Evolutionary conservation across 1,140 invertebrate genomes (phyloP).

Genomic region (Littorina saxatilis): DNA sequence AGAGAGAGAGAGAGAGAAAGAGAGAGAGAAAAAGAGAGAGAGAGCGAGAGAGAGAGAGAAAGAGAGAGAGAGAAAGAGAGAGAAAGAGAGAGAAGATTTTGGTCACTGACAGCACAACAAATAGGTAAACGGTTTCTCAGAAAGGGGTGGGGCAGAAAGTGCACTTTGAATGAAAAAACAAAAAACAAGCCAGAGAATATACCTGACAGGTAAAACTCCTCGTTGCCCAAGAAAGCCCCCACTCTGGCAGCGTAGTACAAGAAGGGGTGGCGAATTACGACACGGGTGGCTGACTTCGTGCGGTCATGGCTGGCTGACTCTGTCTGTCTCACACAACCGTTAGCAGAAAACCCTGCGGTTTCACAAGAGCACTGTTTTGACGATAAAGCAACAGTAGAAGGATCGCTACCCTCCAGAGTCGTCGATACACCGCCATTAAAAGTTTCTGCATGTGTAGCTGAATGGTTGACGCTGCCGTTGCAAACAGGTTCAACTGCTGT

Average conservation of each 20-base stretch:
- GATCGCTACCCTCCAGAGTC: background rate
- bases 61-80: background rate
- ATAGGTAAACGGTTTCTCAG: background rate
- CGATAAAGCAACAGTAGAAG: background rate
- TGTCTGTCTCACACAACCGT: background rate
- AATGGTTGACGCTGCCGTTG: background rate
- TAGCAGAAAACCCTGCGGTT: background rate
- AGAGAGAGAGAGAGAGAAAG: no score
- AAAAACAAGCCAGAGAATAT: background rate
- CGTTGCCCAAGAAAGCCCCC: slow-evolving; percentile 90
- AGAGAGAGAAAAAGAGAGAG: background rate
- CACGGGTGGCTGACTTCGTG: slow-evolving; percentile 59
- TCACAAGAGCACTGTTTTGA: background rate
- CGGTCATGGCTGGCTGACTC: background rate
- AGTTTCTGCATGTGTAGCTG: background rate
- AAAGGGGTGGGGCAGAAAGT: background rate
- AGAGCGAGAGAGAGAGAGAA: background rate
- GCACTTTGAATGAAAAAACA: background rate
- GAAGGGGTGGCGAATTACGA: slow-evolving; percentile 85
- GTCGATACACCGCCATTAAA: no score
- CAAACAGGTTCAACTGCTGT: background rate
- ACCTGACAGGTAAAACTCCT: slow-evolving; percentile 77
- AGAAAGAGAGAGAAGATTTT: background rate
- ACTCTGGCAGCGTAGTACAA: slow-evolving; percentile 92
- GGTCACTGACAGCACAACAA: background rate